These are phyloP conservation scores for Uropsilus gracilis DNA, from an alignment of 2,113 vertebrate genomes.

Conservation along the genomic window DNA sequence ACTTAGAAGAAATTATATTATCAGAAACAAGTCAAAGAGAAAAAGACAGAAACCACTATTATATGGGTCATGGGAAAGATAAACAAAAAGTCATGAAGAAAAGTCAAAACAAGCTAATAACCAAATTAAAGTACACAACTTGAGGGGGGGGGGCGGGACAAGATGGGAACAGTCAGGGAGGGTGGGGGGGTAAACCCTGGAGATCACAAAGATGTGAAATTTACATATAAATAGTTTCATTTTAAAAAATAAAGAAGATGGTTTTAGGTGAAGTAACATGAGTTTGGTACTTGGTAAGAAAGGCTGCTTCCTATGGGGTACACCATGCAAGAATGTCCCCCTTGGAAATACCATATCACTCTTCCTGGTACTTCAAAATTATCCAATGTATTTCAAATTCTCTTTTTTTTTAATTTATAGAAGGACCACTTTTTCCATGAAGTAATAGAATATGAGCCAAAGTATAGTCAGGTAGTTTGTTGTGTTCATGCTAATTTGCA, in stretches of 20 bases:
- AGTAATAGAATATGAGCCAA: neutral
- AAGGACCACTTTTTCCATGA: neutral
- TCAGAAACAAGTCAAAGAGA: too few species aligned
- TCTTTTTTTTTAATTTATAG: neutral
- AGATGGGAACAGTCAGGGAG: too few species aligned
- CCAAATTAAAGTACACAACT: too few species aligned
- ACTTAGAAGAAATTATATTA: too few species aligned
- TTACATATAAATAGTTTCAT: too few species aligned
- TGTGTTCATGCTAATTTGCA: neutral
- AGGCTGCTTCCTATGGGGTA: accelerated
- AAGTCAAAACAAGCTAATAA: too few species aligned
- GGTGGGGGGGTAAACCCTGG: too few species aligned
- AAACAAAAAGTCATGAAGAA: too few species aligned
- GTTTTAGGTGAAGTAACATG: accelerated
- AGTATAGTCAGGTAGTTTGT: neutral
- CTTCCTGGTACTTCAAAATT: neutral
- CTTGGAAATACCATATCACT: neutral
- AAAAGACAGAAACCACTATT: too few species aligned
- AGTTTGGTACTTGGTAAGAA: accelerated
- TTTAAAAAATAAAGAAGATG: neutral
- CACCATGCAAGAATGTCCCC: neutral
- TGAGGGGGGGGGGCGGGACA: too few species aligned
- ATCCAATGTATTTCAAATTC: neutral
- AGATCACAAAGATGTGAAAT: too few species aligned
- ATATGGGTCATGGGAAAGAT: too few species aligned